Percentiles rank a stretch among this genome's conserved stretches.
phyloP scores from a whole-genome alignment of 2,113 vertebrate species.

The Sylvilagus bachmani region DNA sequence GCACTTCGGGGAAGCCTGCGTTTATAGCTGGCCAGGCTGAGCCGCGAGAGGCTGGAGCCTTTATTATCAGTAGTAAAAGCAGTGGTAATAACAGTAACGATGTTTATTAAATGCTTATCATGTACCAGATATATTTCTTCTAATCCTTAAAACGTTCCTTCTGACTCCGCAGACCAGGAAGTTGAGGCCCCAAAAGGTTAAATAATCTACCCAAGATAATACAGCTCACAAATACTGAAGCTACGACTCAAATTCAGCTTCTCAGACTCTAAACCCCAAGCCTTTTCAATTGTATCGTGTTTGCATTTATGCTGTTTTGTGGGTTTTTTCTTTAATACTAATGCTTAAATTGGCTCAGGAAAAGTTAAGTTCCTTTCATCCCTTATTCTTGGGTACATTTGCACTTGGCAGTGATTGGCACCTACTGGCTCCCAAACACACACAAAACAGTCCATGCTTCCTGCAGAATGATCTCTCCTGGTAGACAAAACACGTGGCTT shows the following conservation, averaged over 20 bases:
- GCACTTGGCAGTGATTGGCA: neutral
- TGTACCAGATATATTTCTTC: neutral
- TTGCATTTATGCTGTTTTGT: neutral
- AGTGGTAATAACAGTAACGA: neutral
- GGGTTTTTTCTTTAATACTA: neutral
- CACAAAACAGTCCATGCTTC: neutral
- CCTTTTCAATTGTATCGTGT: neutral
- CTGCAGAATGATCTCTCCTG: neutral
- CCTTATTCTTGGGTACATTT: neutral
- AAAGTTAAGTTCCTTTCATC: neutral
- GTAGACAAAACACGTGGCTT: conserved; percentile 7
- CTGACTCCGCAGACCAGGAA: conserved; percentile 36
- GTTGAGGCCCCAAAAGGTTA: neutral
- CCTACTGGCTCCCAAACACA: neutral
- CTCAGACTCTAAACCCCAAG: neutral
- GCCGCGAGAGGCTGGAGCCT: neutral
- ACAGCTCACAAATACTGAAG: neutral
- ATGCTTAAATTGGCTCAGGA: neutral
- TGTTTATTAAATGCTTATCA: neutral
- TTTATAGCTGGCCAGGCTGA: neutral
- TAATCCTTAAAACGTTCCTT: conserved; percentile 27
- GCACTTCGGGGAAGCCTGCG: neutral
- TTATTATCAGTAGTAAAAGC: neutral
- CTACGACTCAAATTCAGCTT: neutral
- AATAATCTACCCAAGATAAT: neutral